Evolutionary conservation across 2,888 invertebrate species (phyloP).

Genomic region (Pteria penguin): DNA sequence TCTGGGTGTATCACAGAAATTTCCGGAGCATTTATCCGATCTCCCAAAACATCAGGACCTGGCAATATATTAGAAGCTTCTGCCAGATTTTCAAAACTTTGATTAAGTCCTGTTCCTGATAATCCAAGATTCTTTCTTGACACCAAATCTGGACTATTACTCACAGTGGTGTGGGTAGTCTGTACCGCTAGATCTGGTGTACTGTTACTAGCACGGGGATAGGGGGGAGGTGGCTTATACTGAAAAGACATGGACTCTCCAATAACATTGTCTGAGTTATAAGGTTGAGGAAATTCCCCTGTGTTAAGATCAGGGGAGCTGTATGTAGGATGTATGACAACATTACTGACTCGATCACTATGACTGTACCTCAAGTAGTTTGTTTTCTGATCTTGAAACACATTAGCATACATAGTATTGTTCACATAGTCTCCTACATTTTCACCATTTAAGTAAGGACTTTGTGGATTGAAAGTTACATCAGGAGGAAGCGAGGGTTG

Average conservation of each 20-base stretch:
- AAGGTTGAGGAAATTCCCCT: constrained; percentile 68
- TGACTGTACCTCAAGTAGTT: constrained; percentile 60
- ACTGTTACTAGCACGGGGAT: constrained; percentile 87
- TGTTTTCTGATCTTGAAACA: constrained; percentile 59
- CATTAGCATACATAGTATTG: constrained; percentile 66
- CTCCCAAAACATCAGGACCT: not conserved
- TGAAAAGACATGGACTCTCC: constrained; percentile 84
- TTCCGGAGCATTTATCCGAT: constrained; percentile 23
- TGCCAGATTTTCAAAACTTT: constrained; percentile 67
- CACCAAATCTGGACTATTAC: constrained; percentile 80
- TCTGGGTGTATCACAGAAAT: constrained; percentile 40
- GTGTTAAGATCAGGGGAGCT: constrained; percentile 79
- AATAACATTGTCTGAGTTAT: constrained; percentile 59
- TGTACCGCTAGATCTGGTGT: constrained; percentile 88
- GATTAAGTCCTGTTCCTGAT: constrained; percentile 57
- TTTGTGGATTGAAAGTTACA: constrained; percentile 49
- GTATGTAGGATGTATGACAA: constrained; percentile 77
- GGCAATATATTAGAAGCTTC: constrained; percentile 46
- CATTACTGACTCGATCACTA: constrained; percentile 66
- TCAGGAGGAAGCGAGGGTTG: constrained; percentile 55
- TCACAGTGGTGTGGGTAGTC: constrained; percentile 53
- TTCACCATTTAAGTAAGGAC: constrained; percentile 66
- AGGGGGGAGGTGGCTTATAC: constrained; percentile 90
- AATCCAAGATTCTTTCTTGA: constrained; percentile 83
- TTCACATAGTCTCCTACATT: constrained; percentile 63